phyloP scores from a whole-genome alignment of 2,113 vertebrate species.

The Haemorhous mexicanus region DNA sequence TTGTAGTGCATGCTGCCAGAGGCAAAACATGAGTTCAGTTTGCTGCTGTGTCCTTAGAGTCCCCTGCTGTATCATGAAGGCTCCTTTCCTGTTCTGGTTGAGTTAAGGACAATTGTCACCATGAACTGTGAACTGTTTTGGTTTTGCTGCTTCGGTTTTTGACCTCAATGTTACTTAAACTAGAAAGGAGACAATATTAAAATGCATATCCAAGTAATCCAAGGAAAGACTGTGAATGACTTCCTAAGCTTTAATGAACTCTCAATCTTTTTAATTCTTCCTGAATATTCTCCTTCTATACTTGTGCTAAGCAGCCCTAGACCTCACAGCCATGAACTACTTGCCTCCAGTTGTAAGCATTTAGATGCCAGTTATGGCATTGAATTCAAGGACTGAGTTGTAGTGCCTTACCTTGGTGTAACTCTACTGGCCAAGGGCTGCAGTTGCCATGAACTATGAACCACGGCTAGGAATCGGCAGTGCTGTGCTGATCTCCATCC shows the following conservation, averaged over 20 bases:
- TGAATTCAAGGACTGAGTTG: not conserved
- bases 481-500: not conserved
- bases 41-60: not conserved
- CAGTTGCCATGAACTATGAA: not conserved
- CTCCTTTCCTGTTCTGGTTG: not conserved
- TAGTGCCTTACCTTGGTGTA: not conserved
- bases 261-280: not conserved
- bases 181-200: not conserved
- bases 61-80: not conserved
- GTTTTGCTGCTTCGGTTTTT: not conserved
- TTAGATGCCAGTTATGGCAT: not conserved
- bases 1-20: not conserved
- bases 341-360: not conserved
- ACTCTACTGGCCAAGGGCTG: not conserved
- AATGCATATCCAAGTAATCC: not conserved
- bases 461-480: not conserved
- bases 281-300: not conserved
- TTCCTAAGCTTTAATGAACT: constrained; percentile 5
- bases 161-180: not conserved
- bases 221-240: not conserved
- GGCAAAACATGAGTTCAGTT: not conserved
- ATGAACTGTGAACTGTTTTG: not conserved
- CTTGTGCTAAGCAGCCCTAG: not conserved
- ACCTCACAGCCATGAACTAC: not conserved
- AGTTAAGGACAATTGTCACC: not conserved